Evolutionary conservation across 2,888 invertebrate species (phyloP).

Genomic region (Phanerotoma sp.): DNA sequence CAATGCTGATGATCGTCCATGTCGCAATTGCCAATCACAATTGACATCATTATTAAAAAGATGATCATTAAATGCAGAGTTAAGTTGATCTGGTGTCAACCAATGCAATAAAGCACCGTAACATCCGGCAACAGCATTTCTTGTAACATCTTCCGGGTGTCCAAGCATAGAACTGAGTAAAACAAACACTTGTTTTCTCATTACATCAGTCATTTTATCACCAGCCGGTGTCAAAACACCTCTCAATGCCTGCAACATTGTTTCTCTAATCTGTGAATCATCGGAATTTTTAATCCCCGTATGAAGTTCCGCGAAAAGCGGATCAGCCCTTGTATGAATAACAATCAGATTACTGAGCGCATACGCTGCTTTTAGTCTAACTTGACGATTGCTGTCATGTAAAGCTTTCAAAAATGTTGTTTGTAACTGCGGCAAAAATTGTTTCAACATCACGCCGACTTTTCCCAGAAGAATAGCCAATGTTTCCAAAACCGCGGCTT

Average conservation of each 20-base stretch:
- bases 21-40: conserved; percentile 72
- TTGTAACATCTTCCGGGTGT: conserved; percentile 77
- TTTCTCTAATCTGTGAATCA: conserved; percentile 86
- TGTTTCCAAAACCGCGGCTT: conserved; percentile 94
- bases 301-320: conserved; percentile 91
- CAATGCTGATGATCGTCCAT: conserved; percentile 82
- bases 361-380: conserved; percentile 84
- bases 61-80: conserved; percentile 72
- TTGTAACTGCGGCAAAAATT: conserved; percentile 97
- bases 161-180: conserved; percentile 71
- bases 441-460: conserved; percentile 93
- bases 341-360: conserved; percentile 86
- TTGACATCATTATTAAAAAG: conserved; percentile 69
- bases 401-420: conserved; percentile 97
- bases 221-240: conserved; percentile 83
- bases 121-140: conserved; percentile 84
- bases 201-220: conserved; percentile 81
- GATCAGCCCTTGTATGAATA: conserved; percentile 93
- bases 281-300: conserved; percentile 81
- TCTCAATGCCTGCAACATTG: conserved; percentile 88
- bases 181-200: conserved; percentile 72
- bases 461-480: conserved; percentile 89
- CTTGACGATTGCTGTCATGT: conserved; percentile 83
- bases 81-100: conserved; percentile 73
- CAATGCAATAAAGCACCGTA: conserved; percentile 76